phyloP scores from a whole-genome alignment of 2,113 vertebrate species.

The Scalopus aquaticus region DNA sequence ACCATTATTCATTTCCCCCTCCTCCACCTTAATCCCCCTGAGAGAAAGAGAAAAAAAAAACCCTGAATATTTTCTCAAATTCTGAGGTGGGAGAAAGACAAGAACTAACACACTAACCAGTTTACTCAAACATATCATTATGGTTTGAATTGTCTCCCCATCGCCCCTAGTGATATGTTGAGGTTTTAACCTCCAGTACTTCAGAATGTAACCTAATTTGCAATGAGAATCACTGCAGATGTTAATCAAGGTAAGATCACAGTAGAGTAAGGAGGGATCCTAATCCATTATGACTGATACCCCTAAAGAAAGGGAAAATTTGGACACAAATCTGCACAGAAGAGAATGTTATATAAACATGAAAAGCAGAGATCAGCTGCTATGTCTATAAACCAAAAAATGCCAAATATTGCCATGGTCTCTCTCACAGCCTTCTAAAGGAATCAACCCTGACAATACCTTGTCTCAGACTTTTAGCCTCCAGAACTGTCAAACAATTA shows the following conservation, averaged over 20 bases:
- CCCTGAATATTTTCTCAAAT: neutral
- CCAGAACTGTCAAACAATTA: neutral
- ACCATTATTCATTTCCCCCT: neutral
- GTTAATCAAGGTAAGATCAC: neutral
- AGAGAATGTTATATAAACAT: neutral
- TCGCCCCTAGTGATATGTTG: neutral
- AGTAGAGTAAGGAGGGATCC: neutral
- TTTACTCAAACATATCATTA: neutral
- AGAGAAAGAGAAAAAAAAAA: neutral
- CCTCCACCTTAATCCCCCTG: neutral
- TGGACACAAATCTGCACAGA: neutral
- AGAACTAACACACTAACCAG: conserved; percentile 39
- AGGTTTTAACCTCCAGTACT: neutral
- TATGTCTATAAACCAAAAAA: neutral
- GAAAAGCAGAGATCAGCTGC: neutral
- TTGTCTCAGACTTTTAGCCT: neutral
- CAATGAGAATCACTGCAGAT: neutral
- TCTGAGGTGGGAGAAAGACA: conserved; percentile 28
- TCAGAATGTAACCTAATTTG: conserved; percentile 5
- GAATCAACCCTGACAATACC: neutral
- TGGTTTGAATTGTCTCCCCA: neutral
- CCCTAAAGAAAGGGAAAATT: neutral
- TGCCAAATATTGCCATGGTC: neutral
- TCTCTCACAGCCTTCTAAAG: neutral
- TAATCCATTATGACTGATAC: neutral